Conservation (phyloP, 2,888 invertebrate species). For the Malacosoma neustria region DNA sequence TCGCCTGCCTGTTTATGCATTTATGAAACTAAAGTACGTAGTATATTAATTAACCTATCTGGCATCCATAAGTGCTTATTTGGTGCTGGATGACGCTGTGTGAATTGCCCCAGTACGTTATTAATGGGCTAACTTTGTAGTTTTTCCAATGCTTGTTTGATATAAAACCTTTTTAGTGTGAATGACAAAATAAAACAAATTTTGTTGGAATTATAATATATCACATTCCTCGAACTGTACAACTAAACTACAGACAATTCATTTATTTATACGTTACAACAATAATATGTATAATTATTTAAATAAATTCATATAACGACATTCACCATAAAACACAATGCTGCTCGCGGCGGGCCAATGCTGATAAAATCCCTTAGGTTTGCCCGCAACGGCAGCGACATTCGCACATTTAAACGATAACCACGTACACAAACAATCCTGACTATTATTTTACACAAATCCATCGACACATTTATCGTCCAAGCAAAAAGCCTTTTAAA, state of each 20-base stretch:
- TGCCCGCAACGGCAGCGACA: not conserved
- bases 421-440: not conserved
- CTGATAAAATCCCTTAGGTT: constrained; percentile 4
- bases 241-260: constrained; percentile 68
- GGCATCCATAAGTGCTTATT: too few species aligned
- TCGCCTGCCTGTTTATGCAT: too few species aligned
- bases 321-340: not conserved
- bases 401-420: not conserved
- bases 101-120: too few species aligned
- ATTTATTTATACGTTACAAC: constrained; percentile 50
- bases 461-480: too few species aligned
- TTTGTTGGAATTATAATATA: constrained; percentile 68
- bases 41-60: too few species aligned
- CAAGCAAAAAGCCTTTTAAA: too few species aligned
- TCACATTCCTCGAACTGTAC: constrained; percentile 73
- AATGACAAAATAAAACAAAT: constrained; percentile 20
- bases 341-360: constrained; percentile 2
- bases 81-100: too few species aligned
- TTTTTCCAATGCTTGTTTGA: too few species aligned
- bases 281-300: constrained; percentile 45
- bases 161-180: too few species aligned
- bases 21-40: too few species aligned
- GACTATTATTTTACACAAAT: too few species aligned
- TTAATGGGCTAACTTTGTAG: too few species aligned
- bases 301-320: constrained; percentile 43